Evolutionary conservation across 2,888 invertebrate genomes (phyloP), one percentile per base, ranked within the genome.

Genomic region (Lysandra coridon): DNA sequence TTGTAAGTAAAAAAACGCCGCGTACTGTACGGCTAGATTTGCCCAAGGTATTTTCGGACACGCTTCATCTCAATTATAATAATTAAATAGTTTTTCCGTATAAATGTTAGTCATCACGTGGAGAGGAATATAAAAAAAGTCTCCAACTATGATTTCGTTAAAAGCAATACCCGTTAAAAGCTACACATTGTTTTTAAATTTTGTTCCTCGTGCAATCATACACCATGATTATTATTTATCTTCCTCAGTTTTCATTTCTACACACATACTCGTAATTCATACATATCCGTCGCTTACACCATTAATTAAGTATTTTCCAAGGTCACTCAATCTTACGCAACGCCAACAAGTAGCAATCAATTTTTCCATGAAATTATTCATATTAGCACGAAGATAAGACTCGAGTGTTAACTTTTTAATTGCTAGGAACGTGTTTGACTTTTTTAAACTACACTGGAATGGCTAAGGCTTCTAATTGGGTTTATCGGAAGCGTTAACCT

Each of bases 361-460:
- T 69, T 69, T 69, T 69, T 69, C 69, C 69, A 69, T 69, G 69
- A 69, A 69, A 69, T 69, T 69, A 69, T 33, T 33, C 69, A 33
- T 33, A 69, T 69, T 69, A 69, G 14, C 37, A 69, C 23, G 5
- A 69, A 69, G 69, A 69, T 69, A 69, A 69, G 33, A 37, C 4
- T 69, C 0, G 69, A 69, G 33, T 37, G 69, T 69, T 69, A 17
- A 69, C 69, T 69, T 69, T 37, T 30, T 37, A 33, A 69, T 69
- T 69, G 33, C 69, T 4, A 14, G 33, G 37, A 69, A 69, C 69
- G 69, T 69, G 69, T 69, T 30, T 33, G 33, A 33, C 14, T 37
- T 69, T 69, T 33, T 14, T 14, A 33, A 64, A 69, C 14, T 14
- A 33, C 57, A 69, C 14, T 69, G 12, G 4, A 33, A 33, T 14